These are phyloP conservation scores for Squalus acanthias DNA, from an alignment of 2,797 vertebrate species.

Conservation along the genomic window DNA sequence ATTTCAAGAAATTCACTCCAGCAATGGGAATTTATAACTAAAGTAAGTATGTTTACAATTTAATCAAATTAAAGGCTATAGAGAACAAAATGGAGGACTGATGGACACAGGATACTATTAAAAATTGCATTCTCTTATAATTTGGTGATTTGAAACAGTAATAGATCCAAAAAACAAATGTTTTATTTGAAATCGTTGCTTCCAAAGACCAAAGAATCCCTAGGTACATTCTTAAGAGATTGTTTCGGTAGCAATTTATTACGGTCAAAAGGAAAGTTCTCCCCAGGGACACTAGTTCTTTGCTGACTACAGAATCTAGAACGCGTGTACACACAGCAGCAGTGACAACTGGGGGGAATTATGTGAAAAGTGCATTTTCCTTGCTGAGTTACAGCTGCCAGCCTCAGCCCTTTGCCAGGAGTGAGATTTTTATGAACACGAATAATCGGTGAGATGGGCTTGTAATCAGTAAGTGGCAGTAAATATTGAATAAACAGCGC, in stretches of 20 bases:
- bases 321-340: background rate
- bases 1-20: background rate
- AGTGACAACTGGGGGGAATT: background rate
- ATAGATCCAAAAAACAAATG: background rate
- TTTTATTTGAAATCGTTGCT: background rate
- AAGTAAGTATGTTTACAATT: background rate
- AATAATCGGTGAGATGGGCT: background rate
- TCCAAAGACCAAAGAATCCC: background rate
- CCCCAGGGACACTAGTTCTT: background rate
- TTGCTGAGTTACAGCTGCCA: background rate
- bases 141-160: background rate
- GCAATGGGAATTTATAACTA: background rate
- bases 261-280: background rate
- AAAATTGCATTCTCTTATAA: background rate
- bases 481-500: background rate
- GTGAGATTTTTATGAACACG: background rate
- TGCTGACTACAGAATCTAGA: background rate
- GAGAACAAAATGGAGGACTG: background rate
- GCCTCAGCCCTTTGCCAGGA: background rate
- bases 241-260: background rate
- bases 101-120: background rate
- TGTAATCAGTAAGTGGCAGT: constrained; percentile 10
- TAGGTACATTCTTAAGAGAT: background rate
- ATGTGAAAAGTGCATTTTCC: background rate
- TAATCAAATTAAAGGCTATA: background rate